These are phyloP conservation scores for Melipona beecheii DNA, from an alignment of 2,888 invertebrate species.

Conservation along the genomic window DNA sequence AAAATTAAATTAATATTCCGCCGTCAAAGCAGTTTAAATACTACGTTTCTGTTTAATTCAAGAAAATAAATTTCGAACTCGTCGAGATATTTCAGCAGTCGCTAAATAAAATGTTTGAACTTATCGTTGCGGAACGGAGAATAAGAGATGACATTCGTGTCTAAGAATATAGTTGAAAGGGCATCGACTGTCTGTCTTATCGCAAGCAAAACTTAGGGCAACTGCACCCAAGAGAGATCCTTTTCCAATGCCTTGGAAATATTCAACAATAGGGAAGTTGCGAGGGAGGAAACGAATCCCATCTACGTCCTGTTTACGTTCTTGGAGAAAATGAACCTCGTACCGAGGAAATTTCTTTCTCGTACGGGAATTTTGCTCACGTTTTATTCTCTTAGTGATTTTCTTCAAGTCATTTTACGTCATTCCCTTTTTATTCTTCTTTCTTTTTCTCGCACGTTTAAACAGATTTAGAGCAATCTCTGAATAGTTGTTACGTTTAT, in stretches of 20 bases:
- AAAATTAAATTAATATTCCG: too few species aligned
- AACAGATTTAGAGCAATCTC: background rate
- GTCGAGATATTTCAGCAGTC: too few species aligned
- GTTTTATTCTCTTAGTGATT: background rate
- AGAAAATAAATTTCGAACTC: too few species aligned
- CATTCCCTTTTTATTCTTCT: background rate
- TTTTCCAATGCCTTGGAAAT: background rate
- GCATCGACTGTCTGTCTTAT: background rate
- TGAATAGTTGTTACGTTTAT: background rate
- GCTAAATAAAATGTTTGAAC: background rate
- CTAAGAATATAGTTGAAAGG: background rate
- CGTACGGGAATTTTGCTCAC: background rate
- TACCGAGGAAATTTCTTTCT: background rate
- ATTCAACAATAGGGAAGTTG: background rate
- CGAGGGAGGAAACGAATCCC: background rate
- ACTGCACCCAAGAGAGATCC: background rate
- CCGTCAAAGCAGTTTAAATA: too few species aligned
- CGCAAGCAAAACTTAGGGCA: background rate
- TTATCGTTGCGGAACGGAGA: background rate
- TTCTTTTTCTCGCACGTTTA: too few species aligned
- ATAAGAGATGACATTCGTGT: background rate
- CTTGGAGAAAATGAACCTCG: background rate
- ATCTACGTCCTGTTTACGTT: slow-evolving; percentile 5
- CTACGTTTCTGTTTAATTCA: too few species aligned
- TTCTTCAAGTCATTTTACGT: background rate